Evolutionary conservation across 2,888 invertebrate species (phyloP).

Genomic region (Steinernema scapterisci): DNA sequence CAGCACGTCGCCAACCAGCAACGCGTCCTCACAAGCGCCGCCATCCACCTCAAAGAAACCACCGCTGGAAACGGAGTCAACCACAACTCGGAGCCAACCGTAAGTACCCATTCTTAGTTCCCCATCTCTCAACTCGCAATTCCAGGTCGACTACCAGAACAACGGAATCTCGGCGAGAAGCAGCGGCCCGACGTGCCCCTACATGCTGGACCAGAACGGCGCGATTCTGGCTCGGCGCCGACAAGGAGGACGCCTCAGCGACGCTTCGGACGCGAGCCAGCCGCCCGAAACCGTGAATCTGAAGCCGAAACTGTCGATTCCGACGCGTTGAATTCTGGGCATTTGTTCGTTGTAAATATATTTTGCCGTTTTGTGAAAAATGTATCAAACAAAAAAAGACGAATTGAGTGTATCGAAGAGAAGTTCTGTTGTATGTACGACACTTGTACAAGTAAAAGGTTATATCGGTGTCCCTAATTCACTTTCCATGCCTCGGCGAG

Average conservation of each 20-base stretch:
- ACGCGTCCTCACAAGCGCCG: conserved; percentile 19
- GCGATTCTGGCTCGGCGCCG: neutral
- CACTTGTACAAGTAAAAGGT: no score
- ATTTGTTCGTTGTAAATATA: neutral
- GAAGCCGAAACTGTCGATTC: conserved; percentile 24
- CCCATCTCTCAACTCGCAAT: neutral
- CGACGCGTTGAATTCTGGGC: neutral
- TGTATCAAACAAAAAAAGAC: neutral
- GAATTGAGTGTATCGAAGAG: no score
- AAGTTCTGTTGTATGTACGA: no score
- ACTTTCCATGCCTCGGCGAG: no score
- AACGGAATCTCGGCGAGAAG: neutral
- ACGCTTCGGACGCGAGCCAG: neutral
- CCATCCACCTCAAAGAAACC: conserved; percentile 8
- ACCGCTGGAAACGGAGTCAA: neutral
- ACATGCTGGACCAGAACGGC: conserved; percentile 23
- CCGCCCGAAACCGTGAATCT: neutral
- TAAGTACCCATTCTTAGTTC: neutral
- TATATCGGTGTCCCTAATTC: no score
- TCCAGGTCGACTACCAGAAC: conserved; percentile 4
- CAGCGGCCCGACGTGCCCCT: neutral
- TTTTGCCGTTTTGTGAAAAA: neutral
- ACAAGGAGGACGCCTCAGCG: neutral
- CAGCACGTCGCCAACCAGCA: conserved; percentile 15
- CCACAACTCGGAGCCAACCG: neutral